phyloP scores from a whole-genome alignment of 2,113 vertebrate genomes.

The Casuarius casuarius region DNA sequence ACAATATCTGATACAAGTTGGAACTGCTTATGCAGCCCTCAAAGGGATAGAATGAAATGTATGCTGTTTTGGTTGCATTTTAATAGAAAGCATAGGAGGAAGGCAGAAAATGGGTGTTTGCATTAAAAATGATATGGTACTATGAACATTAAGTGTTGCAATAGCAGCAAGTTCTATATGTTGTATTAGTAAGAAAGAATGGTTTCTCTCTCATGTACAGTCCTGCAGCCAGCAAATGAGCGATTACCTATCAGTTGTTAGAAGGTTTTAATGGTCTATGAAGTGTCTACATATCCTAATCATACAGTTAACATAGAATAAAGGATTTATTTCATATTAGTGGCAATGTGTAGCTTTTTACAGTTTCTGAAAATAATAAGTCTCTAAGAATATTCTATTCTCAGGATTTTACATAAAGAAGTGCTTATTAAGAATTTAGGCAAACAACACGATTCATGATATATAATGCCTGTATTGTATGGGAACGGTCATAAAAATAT shows the following conservation, averaged over 20 bases:
- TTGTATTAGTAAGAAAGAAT: conserved; percentile 79
- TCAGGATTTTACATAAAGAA: conserved; percentile 51
- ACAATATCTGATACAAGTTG: conserved; percentile 67
- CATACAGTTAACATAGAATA: conserved; percentile 67
- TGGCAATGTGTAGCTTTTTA: conserved; percentile 34
- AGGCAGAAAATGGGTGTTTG: conserved; percentile 78
- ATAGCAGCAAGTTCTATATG: conserved; percentile 73
- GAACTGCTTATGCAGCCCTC: conserved; percentile 71
- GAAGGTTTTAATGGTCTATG: conserved; percentile 78
- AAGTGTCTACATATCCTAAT: conserved; percentile 73
- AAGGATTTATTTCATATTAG: conserved; percentile 62
- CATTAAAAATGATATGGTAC: conserved; percentile 77
- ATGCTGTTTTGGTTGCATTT: conserved; percentile 74
- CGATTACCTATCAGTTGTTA: conserved; percentile 77
- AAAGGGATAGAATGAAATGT: conserved; percentile 66
- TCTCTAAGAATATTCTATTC: conserved; percentile 24
- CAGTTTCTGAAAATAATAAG: neutral
- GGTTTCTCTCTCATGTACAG: conserved; percentile 66
- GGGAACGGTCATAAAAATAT: conserved; percentile 41
- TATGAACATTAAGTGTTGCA: conserved; percentile 73
- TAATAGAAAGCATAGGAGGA: conserved; percentile 72
- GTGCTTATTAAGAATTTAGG: conserved; percentile 27
- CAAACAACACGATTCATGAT: conserved; percentile 24
- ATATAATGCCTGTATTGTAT: neutral
- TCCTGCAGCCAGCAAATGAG: conserved; percentile 77